phyloP scores from a whole-genome alignment of 2,888 invertebrate species.

The Pasiphila rectangulata region DNA sequence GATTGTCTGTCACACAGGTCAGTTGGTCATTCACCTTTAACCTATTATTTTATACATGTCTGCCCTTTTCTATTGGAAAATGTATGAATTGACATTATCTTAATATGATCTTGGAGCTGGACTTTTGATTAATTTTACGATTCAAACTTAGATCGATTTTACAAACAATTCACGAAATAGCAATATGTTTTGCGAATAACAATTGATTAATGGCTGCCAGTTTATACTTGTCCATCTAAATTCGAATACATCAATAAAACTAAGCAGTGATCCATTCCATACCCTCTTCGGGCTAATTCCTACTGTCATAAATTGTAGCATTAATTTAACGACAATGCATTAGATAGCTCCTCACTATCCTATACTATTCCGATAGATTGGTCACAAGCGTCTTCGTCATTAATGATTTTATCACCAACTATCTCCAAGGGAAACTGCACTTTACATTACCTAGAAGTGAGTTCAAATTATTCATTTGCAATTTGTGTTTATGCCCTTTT shows the following conservation, averaged over 20 bases:
- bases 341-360: constrained; percentile 63
- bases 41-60: not conserved
- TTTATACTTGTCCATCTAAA: constrained; percentile 35
- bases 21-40: constrained; percentile 11
- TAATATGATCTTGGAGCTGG: too few relatives aligned
- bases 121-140: too few relatives aligned
- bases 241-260: constrained; percentile 40
- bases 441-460: not conserved
- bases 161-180: too few relatives aligned
- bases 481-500: constrained; percentile 13
- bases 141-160: too few relatives aligned
- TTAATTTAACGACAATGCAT: constrained; percentile 79
- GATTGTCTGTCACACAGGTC: constrained; percentile 22
- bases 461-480: not conserved
- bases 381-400: constrained; percentile 33
- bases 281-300: constrained; percentile 62
- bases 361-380: constrained; percentile 43
- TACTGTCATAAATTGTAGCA: constrained; percentile 75
- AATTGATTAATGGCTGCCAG: constrained; percentile 13
- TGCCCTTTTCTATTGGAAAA: too few relatives aligned
- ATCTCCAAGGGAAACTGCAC: not conserved
- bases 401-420: constrained; percentile 30
- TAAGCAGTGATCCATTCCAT: constrained; percentile 52
- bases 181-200: constrained; percentile 6
- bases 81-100: too few relatives aligned